Base-by-base conservation (phyloP, 2,797 vertebrate species). In the Eremophila alpestris region DNA sequence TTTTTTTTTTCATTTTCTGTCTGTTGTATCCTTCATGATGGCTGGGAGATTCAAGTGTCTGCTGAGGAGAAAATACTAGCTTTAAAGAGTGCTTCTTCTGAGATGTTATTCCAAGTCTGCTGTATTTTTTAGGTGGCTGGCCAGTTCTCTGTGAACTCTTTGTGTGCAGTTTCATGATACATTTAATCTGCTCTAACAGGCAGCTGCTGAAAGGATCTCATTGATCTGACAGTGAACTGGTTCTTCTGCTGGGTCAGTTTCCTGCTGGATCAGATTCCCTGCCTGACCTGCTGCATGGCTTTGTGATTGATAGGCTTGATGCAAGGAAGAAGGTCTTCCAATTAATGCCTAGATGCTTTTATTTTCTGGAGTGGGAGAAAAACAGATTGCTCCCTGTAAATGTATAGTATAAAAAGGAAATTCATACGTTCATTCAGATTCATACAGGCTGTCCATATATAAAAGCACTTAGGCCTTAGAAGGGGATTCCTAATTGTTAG, bases 131-230 rank as follows among this genome's bases (percentile, higher is more conserved):
- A 52, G 55, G 36, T 81, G 48, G 21, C 67, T 75, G 43, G 76
- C 40, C 41, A 49, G 58, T 55, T 83, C 64, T 83, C 68, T 91
- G 65, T 74, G 41, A 87, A 79, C 48, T 89, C 62, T 40, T 63
- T 82, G 82, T 88, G 30, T 79, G 83, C 5, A 9, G 65, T 90
- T 93, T 76, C 85, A 52, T 75, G 83, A 88, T 94, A 45, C 55
- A 38, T 90, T 96, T 96, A 90, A 93, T 95, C 87, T 91, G 62
- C 87, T 90, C 65, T 91, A 91, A 90, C 58, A 81, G 87, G 91
- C 87, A 93, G 80, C 79, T 95, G 91, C 85, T 95, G 94, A 96
- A 96, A 96, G 85, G 83, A 75, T 78, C 10, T 0, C 89, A 83
- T 91, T 89, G 94, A 93, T 95, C 85, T 85, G 85, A 86, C 76